Evolutionary conservation across 2,888 invertebrate genomes (phyloP).

Genomic region (Polymixis lichenea): DNA sequence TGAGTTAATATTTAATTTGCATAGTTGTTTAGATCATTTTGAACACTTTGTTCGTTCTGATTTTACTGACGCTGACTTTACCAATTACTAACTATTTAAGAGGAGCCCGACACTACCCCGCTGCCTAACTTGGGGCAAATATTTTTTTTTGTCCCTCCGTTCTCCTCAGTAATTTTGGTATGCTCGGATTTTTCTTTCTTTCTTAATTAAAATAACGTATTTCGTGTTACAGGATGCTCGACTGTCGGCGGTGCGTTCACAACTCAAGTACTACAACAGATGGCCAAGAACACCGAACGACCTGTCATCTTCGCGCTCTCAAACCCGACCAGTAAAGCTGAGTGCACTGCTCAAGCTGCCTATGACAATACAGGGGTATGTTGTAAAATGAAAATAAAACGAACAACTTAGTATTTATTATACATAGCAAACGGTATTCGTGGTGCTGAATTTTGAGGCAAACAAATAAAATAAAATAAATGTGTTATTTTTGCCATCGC

Average conservation of each 20-base stretch:
- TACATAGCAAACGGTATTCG: neutral
- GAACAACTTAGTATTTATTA: neutral
- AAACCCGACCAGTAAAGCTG: conserved; percentile 99
- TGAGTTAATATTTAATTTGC: no score
- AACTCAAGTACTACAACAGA: conserved; percentile 94
- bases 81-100: no score
- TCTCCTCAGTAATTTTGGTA: no score
- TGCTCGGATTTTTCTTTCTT: neutral
- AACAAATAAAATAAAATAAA: neutral
- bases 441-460: neutral
- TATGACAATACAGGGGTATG: conserved; percentile 96
- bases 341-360: conserved; percentile 99
- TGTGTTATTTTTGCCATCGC: neutral
- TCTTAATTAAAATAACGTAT: neutral
- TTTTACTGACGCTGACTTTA: no score
- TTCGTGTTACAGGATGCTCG: conserved; percentile 93
- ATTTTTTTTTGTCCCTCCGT: no score
- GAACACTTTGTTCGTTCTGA: no score
- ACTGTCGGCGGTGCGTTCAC: conserved; percentile 98
- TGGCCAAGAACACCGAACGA: conserved; percentile 96
- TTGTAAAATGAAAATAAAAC: neutral
- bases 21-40: no score
- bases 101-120: no score
- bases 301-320: conserved; percentile 99
- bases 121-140: no score